Conservation (phyloP, 2,113 vertebrate genomes). For the Turdus rufiventris region DNA sequence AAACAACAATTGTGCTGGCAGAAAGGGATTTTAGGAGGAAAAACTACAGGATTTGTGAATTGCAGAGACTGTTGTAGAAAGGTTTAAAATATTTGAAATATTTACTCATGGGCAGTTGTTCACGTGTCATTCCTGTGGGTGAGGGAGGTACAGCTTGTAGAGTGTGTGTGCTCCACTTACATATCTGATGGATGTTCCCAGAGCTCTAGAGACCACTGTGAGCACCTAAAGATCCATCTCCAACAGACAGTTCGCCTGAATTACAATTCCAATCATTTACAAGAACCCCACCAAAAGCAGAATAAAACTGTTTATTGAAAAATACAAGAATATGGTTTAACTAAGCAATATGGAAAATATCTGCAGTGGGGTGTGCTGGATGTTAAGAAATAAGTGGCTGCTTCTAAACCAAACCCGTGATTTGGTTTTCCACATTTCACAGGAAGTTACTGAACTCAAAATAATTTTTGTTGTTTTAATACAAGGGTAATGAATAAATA, state of each 20-base stretch:
- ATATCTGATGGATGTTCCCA: background rate
- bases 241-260: background rate
- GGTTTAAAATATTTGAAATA: background rate
- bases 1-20: background rate
- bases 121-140: background rate
- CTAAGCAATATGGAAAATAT: background rate
- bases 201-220: background rate
- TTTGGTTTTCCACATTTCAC: background rate
- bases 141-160: background rate
- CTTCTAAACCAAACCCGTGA: background rate
- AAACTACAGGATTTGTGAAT: background rate
- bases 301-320: background rate
- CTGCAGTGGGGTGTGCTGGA: background rate
- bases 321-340: background rate
- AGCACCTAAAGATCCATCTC: background rate
- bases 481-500: background rate
- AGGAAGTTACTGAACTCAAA: slow-evolving; percentile 22
- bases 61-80: background rate
- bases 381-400: background rate
- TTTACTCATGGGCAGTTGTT: background rate
- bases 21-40: background rate
- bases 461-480: background rate
- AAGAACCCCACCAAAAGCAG: background rate
- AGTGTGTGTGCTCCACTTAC: no score
- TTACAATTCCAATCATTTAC: background rate